Percentiles rank a stretch among this genome's conserved stretches.
Conservation (phyloP, 2,888 invertebrate genomes). For the Microplitis manilae region DNA sequence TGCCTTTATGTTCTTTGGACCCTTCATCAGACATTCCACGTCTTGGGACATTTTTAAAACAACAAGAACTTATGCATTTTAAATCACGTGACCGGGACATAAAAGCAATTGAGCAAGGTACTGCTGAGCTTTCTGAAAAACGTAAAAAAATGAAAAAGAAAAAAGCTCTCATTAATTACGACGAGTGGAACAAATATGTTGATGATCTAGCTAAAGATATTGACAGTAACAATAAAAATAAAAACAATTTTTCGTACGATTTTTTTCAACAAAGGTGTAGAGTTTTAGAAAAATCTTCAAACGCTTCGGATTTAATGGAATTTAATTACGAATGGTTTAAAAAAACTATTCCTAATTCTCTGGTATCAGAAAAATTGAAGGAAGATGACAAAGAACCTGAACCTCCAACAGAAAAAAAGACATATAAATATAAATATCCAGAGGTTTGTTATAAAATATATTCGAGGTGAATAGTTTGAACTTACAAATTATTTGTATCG, state of each 20-base stretch:
- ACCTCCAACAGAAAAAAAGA: constrained; percentile 25
- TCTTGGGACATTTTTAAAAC: constrained; percentile 51
- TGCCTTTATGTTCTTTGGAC: constrained; percentile 55
- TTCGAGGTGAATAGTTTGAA: background rate
- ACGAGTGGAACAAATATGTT: constrained; percentile 55
- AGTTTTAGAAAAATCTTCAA: constrained; percentile 35
- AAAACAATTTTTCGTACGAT: background rate
- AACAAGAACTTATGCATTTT: constrained; percentile 51
- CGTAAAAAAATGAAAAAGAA: constrained; percentile 37
- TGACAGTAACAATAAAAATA: constrained; percentile 46
- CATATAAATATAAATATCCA: constrained; percentile 48
- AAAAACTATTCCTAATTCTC: constrained; percentile 57
- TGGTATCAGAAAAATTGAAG: constrained; percentile 42
- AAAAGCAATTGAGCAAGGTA: constrained; percentile 48
- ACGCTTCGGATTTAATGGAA: constrained; percentile 38
- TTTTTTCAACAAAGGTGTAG: background rate
- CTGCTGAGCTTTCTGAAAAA: constrained; percentile 34
- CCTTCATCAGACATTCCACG: constrained; percentile 45
- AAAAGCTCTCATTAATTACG: constrained; percentile 51
- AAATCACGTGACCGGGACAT: constrained; percentile 57
- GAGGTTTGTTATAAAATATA: background rate
- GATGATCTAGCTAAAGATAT: constrained; percentile 44
- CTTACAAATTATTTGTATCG: too few species aligned
- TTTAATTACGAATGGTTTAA: constrained; percentile 42
- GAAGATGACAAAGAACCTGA: constrained; percentile 5